Base-by-base conservation (phyloP, 2,113 vertebrate genomes). In the Ciconia stormi region DNA sequence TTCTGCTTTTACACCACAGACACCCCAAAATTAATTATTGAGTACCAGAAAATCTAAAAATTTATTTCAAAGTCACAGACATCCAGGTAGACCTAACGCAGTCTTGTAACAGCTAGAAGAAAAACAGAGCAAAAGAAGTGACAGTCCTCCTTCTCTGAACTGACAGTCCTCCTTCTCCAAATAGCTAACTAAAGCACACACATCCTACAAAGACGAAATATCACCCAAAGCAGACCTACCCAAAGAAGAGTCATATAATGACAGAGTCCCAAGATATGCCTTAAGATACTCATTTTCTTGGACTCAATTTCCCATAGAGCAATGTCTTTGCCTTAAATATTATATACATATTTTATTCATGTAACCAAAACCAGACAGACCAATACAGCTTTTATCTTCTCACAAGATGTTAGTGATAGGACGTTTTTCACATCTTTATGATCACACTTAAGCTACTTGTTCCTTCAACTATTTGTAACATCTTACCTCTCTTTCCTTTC, bases 71-170 rank as follows among this genome's bases (percentile, higher is more conserved):
- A 81, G 30, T 44, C 6, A 4, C 3, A 71, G n/a, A n/a, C 6
- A 1, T 22, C 13, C 17, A 73, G 16, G 18, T 2, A 77, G 44
- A 81, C 15, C 4, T 73, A 53, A 59, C 0, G 0, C 8, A 58
- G 44, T 29, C 19, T 12, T 56, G 3, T 15, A 73, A 74, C 40
- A 90, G 11, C 7, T 27, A 36, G 7, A 5, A 79, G 15, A 46
- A 87, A 91, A 69, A n/a, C 22, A 63, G 9, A 78, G 34, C 22
- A 53, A 65, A 14, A 67, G 21, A 90, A 69, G 1, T 27, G 36
- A 56, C 27, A 59, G 17, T 50, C 7, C 22, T 83, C 18, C 16
- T 46, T 18, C 52, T 56, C 26, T n/a, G 21, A 90, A 69, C 1
- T 27, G 36, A 56, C 27, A 59, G 17, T 49, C 7, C 22, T 83